Base-by-base conservation (phyloP, 2,113 vertebrate genomes). In the Jacana jacana region DNA sequence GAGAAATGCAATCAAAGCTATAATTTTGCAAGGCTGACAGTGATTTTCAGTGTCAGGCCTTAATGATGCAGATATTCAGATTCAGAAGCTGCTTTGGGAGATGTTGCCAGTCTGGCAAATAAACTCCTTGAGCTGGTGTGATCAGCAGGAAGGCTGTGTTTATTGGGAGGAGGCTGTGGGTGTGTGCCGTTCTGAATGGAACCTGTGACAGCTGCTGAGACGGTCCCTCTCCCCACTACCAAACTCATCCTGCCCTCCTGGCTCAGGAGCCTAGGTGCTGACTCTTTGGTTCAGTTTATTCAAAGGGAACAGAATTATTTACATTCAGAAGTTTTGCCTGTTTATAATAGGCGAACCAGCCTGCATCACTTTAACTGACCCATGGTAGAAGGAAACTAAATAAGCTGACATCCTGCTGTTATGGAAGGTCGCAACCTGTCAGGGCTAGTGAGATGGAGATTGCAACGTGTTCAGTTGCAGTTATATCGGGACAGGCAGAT, bases 121-220 rank as follows among this genome's bases (percentile, higher is more conserved):
- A 28, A 40, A 27, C 10, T 60, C 27, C 12, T 18, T 55, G 35
- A 23, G 44, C 4, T 0, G 5, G 11, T 48, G 54, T 0, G 6
- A 23, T 52, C 6, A 0, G 0, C 49, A 48, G 19, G 20, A 12
- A 51, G 17, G 15, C 58, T 57, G 11, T 24, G 27, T 30, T 42
- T 22, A 13, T 60, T 0, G 0, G 14, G 35, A 39, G 11, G 9
- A 55, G 27, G 5, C 27, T 42, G 11, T 23, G 17, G 52, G 8
- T 55, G 7, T 0, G 0, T 66, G 28, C 6, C 0, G 0, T 54
- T 44, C 28, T 11, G 40, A 7, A 6, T 44, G 64, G 10, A 12
- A n/a, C 46, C 10, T 10, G 22, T 51, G 33, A 10, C 14, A 69
- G 66, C 39, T 54, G 42, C 71, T 42, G 54, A 37, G 30, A 27